phyloP scores from a whole-genome alignment of 2,797 vertebrate genomes.

The Gambelia wislizenii region DNA sequence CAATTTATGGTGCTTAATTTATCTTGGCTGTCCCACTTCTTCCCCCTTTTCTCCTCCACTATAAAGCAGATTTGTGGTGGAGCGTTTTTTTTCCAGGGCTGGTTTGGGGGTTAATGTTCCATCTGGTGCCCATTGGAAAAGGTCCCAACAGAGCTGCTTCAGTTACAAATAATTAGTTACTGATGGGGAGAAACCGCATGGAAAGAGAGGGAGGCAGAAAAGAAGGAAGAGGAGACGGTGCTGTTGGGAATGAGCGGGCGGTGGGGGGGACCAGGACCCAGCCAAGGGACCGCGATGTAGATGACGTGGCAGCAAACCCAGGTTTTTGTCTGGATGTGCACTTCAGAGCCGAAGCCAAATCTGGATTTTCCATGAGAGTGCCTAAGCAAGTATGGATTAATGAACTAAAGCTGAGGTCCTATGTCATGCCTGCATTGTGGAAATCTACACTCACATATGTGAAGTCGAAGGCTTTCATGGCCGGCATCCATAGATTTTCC shows the following conservation, averaged over 20 bases:
- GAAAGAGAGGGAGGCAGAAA: neutral
- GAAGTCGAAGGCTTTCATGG: no score
- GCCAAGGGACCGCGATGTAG: neutral
- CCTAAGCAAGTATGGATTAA: no score
- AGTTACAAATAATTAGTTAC: conserved; percentile 26
- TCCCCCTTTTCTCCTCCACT: neutral
- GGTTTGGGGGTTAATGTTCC: conserved; percentile 30
- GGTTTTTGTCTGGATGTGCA: neutral
- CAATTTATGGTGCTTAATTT: conserved; percentile 19
- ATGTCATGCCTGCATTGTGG: no score
- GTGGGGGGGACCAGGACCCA: neutral
- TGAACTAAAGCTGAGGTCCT: no score
- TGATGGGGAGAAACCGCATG: conserved; percentile 10
- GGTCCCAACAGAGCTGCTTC: neutral
- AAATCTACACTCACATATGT: no score
- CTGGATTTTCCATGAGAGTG: no score
- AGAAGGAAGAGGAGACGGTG: neutral
- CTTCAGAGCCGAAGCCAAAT: neutral
- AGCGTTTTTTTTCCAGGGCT: neutral
- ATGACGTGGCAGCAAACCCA: neutral
- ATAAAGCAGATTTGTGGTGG: neutral
- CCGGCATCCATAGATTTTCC: no score
- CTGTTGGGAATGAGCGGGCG: no score
- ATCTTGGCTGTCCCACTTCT: neutral
- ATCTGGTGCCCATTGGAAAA: conserved; percentile 33